These are phyloP conservation scores for Arrhamphus sclerolepis DNA, from an alignment of 2,797 vertebrate genomes.

Conservation along the genomic window DNA sequence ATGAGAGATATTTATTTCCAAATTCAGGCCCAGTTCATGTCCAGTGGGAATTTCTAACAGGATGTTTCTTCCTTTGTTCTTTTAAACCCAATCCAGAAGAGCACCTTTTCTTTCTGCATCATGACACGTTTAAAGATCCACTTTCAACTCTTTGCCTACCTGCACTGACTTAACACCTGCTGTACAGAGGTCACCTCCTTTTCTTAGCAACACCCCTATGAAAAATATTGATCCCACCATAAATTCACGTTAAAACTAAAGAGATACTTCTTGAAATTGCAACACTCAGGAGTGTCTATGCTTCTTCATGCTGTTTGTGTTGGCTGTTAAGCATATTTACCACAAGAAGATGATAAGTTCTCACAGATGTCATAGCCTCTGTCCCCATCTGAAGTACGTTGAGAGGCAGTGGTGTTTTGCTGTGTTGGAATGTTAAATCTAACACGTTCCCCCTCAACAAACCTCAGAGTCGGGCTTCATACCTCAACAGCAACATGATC, in stretches of 20 bases:
- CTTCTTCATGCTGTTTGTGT: constrained; percentile 48
- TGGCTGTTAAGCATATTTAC: constrained; percentile 47
- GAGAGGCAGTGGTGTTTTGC: constrained; percentile 38
- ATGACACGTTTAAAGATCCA: too few relatives aligned
- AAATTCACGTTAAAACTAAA: constrained; percentile 33
- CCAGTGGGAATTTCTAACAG: too few relatives aligned
- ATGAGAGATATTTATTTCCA: too few relatives aligned
- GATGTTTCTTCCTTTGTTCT: too few relatives aligned
- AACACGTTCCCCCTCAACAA: constrained; percentile 41
- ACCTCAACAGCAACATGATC: constrained; percentile 54
- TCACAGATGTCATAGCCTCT: constrained; percentile 28
- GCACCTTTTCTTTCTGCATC: too few relatives aligned
- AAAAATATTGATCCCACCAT: constrained; percentile 7
- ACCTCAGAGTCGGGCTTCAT: constrained; percentile 37
- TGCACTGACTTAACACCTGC: too few relatives aligned
- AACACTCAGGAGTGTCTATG: constrained; percentile 26
- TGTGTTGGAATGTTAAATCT: constrained; percentile 32
- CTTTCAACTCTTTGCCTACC: too few relatives aligned
- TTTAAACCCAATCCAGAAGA: too few relatives aligned
- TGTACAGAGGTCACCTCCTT: too few relatives aligned
- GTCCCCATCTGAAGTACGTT: constrained; percentile 23
- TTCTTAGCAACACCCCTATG: too few relatives aligned
- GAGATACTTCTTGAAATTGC: constrained; percentile 1
- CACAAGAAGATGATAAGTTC: constrained; percentile 34
- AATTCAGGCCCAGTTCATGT: too few relatives aligned